Conservation (phyloP, 2,888 invertebrate species). For the Dicyrtomina minuta region DNA sequence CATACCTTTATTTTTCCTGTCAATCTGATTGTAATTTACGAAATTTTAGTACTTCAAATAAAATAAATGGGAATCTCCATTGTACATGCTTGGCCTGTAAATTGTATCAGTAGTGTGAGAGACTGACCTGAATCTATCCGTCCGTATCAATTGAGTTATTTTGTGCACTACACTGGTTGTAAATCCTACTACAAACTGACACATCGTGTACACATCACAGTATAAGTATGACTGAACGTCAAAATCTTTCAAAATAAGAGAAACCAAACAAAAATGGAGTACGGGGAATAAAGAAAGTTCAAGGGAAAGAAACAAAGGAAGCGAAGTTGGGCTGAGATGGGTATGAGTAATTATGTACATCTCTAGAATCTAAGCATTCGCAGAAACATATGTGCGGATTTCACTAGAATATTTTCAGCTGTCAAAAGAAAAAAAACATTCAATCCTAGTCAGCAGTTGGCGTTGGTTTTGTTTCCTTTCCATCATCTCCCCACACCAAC, state of each 20-base stretch:
- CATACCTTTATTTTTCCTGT: too few species aligned
- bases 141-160: neutral
- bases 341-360: too few species aligned
- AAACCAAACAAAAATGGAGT: neutral
- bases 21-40: too few species aligned
- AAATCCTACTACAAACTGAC: too few species aligned
- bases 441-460: neutral
- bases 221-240: neutral
- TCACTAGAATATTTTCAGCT: neutral
- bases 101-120: too few species aligned
- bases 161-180: too few species aligned
- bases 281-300: neutral
- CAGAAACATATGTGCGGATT: too few species aligned
- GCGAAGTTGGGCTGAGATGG: neutral
- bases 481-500: neutral
- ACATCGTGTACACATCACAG: neutral
- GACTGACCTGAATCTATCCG: conserved; percentile 5
- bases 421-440: conserved; percentile 6
- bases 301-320: conserved; percentile 2
- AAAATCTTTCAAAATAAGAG: neutral
- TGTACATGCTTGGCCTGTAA: too few species aligned
- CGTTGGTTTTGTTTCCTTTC: neutral
- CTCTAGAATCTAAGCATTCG: too few species aligned
- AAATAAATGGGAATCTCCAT: too few species aligned
- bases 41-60: too few species aligned